phyloP scores from a whole-genome alignment of 1,140 invertebrate genomes.

The Ceratosolen fusciceps region DNA sequence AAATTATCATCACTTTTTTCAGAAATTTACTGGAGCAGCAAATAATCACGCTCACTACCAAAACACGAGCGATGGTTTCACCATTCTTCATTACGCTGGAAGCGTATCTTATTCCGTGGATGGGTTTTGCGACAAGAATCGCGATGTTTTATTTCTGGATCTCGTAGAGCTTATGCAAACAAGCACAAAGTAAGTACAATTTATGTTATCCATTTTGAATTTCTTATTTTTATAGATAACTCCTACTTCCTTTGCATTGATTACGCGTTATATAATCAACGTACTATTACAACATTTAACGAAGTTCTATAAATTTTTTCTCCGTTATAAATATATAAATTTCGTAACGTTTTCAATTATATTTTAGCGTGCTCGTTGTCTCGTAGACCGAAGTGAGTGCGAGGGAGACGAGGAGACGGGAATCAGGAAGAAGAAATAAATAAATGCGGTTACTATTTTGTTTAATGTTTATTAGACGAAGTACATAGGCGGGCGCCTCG shows the following conservation, averaged over 20 bases:
- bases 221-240: background rate
- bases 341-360: too few species aligned
- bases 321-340: too few species aligned
- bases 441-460: too few species aligned
- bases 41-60: slow-evolving; percentile 77
- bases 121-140: slow-evolving; percentile 85
- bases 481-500: too few species aligned
- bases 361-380: too few species aligned
- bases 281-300: too few species aligned
- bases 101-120: slow-evolving; percentile 80
- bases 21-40: slow-evolving; percentile 76
- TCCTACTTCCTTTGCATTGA: background rate
- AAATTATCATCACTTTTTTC: slow-evolving; percentile 45
- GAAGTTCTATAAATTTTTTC: too few species aligned
- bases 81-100: slow-evolving; percentile 83
- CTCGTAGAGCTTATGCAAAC: slow-evolving; percentile 82
- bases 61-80: slow-evolving; percentile 75
- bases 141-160: slow-evolving; percentile 82
- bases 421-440: too few species aligned
- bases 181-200: slow-evolving; percentile 76
- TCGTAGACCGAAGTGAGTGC: too few species aligned
- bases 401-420: too few species aligned
- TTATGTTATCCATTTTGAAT: slow-evolving; percentile 1
- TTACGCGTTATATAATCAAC: background rate
- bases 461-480: too few species aligned